Evolutionary conservation across 92 coral and sea anemone species (phyloP).

Genomic region (Actinostola sp.): DNA sequence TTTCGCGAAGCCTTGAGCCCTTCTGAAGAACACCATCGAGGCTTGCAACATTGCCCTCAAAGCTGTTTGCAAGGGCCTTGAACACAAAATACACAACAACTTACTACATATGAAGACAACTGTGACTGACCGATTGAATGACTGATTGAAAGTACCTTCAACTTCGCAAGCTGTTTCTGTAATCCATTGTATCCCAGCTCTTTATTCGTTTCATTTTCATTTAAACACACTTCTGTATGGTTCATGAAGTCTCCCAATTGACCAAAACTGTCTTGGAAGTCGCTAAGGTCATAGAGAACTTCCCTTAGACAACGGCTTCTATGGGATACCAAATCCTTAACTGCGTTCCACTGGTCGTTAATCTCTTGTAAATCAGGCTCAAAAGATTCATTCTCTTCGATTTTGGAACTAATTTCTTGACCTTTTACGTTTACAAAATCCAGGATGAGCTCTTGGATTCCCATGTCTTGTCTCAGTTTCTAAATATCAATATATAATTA

Average conservation of each 20-base stretch:
- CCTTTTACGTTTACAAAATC: conserved; percentile 88
- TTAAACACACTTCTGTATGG: conserved; percentile 82
- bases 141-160: conserved; percentile 73
- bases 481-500: conserved; percentile 1
- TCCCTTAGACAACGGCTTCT: conserved; percentile 61
- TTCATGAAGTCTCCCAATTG: conserved; percentile 73
- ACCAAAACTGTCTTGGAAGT: conserved; percentile 71
- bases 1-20: conserved; percentile 69
- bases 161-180: conserved; percentile 82
- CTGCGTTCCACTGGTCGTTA: conserved; percentile 75
- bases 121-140: too few species aligned
- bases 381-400: conserved; percentile 64
- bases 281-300: conserved; percentile 62
- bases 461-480: conserved; percentile 78
- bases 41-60: conserved; percentile 79
- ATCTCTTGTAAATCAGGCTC: conserved; percentile 79
- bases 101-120: too few species aligned
- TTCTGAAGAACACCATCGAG: conserved; percentile 61
- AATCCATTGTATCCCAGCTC: conserved; percentile 76
- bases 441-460: conserved; percentile 86
- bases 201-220: conserved; percentile 66
- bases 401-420: conserved; percentile 76
- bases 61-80: conserved; percentile 85
- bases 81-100: conserved; percentile 1
- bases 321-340: conserved; percentile 61